Evolutionary conservation across 23 tunicate genomes (phyloP), one percentile per base, ranked within the genome.

Genomic region (Clavelina lepadiformis): DNA sequence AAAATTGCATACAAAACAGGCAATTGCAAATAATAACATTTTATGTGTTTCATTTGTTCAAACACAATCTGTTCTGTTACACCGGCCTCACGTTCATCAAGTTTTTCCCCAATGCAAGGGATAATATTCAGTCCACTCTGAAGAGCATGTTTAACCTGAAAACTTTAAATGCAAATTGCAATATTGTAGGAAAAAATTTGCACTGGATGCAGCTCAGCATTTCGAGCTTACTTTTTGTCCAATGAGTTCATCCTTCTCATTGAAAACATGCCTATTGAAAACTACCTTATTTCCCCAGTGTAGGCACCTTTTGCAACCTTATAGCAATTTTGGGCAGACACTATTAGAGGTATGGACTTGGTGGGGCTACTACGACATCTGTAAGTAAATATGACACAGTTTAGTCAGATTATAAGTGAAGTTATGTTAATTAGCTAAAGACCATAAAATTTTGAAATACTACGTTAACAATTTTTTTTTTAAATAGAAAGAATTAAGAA

Each of bases 351-450:
- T 94, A 94, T 5, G 72, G 56, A 33, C 80, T 47, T 34, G 99
- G 91, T 49, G 99, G 95, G 7, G 95, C 99, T 38, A 89, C 97
- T 20, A 80, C 83, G 27, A 94, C 99, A 71, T 86, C 96, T 78
- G 38, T 21, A 73, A 30, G 28, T 69, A 56, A 6, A n/a, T 13
- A n/a, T 7, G 20, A 53, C 20, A n/a, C 23, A 41, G 49, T 15
- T 41, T n/a, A n/a, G n/a, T n/a, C n/a, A n/a, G n/a, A n/a, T n/a
- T n/a, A n/a, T n/a, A n/a, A n/a, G n/a, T n/a, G n/a, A n/a, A n/a
- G n/a, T n/a, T n/a, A n/a, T n/a, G n/a, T n/a, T n/a, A n/a, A n/a
- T n/a, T n/a, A n/a, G n/a, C n/a, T n/a, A n/a, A n/a, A n/a, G n/a
- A n/a, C n/a, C n/a, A n/a, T n/a, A n/a, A n/a, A n/a, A n/a, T n/a